phyloP scores from a whole-genome alignment of 1,140 invertebrate genomes.

The Chrysoperla carnea region DNA sequence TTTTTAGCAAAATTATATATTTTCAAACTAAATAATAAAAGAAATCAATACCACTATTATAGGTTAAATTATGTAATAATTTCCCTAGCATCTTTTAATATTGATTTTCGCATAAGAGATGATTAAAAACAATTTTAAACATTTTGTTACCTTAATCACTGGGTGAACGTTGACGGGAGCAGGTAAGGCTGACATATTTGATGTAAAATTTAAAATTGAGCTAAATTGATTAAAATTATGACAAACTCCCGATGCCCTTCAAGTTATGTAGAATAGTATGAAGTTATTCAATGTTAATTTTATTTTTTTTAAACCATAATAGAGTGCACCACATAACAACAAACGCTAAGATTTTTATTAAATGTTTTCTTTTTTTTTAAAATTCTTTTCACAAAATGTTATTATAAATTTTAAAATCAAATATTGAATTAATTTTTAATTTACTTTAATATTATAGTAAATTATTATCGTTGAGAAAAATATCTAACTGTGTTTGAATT shows the following conservation, averaged over 20 bases:
- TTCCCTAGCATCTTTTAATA: constrained; percentile 1
- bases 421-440: neutral
- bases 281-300: neutral
- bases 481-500: constrained; percentile 5
- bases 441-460: no score
- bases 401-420: no score
- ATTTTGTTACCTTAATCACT: constrained; percentile 49
- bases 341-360: constrained; percentile 3
- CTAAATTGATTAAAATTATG: constrained; percentile 1
- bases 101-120: constrained; percentile 6
- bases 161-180: constrained; percentile 52
- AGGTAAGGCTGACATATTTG: constrained; percentile 30
- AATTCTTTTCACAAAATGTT: no score
- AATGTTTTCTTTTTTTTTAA: neutral
- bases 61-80: constrained; percentile 1
- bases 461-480: no score
- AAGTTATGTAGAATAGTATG: neutral
- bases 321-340: neutral
- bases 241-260: neutral
- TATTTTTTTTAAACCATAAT: constrained; percentile 1
- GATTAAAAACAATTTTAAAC: constrained; percentile 6
- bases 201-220: neutral
- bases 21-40: no score
- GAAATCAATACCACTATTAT: neutral
- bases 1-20: no score